Base-by-base conservation (phyloP, 2,888 invertebrate genomes). In the Phyllotreta cruciferae region DNA sequence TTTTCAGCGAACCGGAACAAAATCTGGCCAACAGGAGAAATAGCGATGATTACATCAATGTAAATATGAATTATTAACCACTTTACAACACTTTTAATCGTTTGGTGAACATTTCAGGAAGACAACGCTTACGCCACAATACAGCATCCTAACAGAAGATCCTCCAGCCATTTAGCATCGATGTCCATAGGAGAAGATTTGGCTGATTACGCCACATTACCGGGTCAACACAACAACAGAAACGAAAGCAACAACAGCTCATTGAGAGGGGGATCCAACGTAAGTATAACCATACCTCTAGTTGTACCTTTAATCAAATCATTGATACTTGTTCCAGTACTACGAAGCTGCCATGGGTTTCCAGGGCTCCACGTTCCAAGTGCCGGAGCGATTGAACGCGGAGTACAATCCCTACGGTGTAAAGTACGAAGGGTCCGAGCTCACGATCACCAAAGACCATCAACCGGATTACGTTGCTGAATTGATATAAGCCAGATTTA, bases 41-140 rank as follows among this genome's bases (percentile, higher is more conserved):
- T 77, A 83, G 83, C 78, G 78, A 82, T 75, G 82, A 85, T 78
- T 81, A 83, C 77, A 73, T 83, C 74, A 79, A 85, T 58, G 82
- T 82, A 76, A 77, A 75, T 73, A 45, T 34, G 5, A 11, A 11
- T 24, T 54, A 35, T 1, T 45, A 35, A n/a, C 42, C 54, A 6
- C 47, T 47, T 45, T 44, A n/a, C 14, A 34, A 42, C 3, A 14
- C 38, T 37, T n/a, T 13, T 7, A 44, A 9, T 38, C 9, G 24
- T 5, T 35, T 6, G 37, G 8, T 38, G 56, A 36, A 34, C 6
- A 67, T 75, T 77, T 45, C 78, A 88, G 87, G 81, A 86, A 68
- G 91, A 92, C 79, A 91, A 92, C 78, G 91, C 91, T 0, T 92
- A 92, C 78, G 92, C 91, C 3, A 92, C 91, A 14, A 91, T 92